Base-by-base conservation (phyloP, 2,888 invertebrate genomes). In the Microctonus aethiopoides region DNA sequence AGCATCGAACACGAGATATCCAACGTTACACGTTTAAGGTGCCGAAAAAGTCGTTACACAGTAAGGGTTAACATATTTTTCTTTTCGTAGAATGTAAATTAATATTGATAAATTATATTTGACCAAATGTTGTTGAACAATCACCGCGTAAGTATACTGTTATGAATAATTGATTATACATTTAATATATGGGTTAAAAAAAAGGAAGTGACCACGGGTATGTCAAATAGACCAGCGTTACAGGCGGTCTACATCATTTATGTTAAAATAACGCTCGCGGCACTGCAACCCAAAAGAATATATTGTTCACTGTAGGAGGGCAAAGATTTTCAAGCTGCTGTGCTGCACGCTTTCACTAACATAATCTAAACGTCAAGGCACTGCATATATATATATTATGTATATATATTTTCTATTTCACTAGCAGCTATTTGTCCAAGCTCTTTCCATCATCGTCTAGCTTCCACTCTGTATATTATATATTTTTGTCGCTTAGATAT, bases 261-360 rank as follows among this genome's bases (percentile, higher is more conserved):
- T 46, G 46, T 26, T 36, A 65, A 29, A 51, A 36, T 54, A 36
- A 54, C 36, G 24, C n/a, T n/a, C 36, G 54, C 34, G 46, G 46
- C 9, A 46, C n/a, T n/a, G n/a, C 46, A n/a, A 46, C 54, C 56
- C 54, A 51, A 46, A 63, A 46, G 46, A 46, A 46, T n/a, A 51
- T 20, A n/a, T n/a, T n/a, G n/a, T 24, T 51, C 46, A 32, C 62
- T 26, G 46, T 63, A 32, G 65, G 65, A 36, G 65, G 65, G n/a
- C 56, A n/a, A 13, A 5, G 7, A n/a, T 46, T 41, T 63, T 41
- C 24, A 32, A 34, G 54, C 56, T 65, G 56, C 56, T 26, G 62
- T 59, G 46, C 41, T 65, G 39, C 80, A 80, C 82, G 82, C 82
- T 83, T 83, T 83, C 83, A 81, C 83, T 76, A 71, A 72, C 72